These are phyloP conservation scores for Falco columbarius DNA, from an alignment of 2,797 vertebrate genomes.

Conservation along the genomic window DNA sequence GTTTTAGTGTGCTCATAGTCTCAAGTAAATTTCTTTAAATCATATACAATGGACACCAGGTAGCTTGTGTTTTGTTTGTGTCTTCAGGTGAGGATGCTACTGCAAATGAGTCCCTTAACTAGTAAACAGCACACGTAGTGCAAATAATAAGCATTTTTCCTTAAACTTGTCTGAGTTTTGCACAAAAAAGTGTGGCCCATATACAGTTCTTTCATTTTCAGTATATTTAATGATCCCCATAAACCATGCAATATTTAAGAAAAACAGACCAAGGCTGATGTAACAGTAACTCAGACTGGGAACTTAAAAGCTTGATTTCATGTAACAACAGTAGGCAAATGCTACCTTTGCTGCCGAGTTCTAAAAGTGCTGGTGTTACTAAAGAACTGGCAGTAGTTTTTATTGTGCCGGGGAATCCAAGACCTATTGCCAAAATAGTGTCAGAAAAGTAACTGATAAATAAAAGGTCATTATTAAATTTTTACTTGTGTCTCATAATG, in stretches of 20 bases:
- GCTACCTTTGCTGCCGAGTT: neutral
- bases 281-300: neutral
- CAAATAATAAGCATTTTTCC: neutral
- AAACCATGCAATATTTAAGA: neutral
- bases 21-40: neutral
- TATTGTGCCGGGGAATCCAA: neutral
- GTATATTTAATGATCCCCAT: neutral
- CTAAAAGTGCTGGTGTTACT: neutral
- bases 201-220: neutral
- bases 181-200: neutral
- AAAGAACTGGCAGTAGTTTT: neutral
- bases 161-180: neutral
- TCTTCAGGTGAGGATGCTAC: neutral
- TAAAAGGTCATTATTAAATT: constrained; percentile 15
- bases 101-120: neutral
- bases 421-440: neutral
- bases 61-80: neutral
- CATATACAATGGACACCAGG: neutral
- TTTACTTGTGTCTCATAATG: neutral
- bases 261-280: neutral
- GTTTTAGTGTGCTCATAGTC: neutral
- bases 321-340: neutral
- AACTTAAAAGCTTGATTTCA: constrained; percentile 8
- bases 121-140: neutral
- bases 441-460: neutral